Conservation (phyloP, 2,888 invertebrate species). For the Nemotelus nigrinus region DNA sequence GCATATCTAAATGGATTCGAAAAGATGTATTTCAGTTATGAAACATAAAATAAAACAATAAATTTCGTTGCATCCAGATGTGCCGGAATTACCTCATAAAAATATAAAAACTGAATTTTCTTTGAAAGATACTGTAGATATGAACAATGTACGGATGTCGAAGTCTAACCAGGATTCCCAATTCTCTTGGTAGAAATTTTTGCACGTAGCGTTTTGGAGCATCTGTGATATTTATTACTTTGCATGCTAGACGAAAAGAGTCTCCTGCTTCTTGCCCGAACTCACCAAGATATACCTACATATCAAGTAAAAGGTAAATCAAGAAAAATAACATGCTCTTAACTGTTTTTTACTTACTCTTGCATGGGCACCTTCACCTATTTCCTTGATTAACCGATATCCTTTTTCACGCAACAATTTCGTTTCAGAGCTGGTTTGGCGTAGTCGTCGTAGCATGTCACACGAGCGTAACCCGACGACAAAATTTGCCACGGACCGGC, state of each 20-base stretch:
- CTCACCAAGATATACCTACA: conserved; percentile 27
- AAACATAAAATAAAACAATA: neutral
- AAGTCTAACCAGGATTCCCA: conserved; percentile 77
- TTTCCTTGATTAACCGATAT: conserved; percentile 12
- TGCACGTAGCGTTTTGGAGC: conserved; percentile 81
- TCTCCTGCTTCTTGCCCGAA: neutral
- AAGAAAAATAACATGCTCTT: conserved; percentile 49
- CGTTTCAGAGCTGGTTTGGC: conserved; percentile 2
- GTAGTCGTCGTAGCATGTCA: conserved; percentile 3
- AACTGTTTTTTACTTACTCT: conserved; percentile 59
- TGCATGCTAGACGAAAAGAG: conserved; percentile 70
- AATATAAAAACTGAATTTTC: conserved; percentile 77
- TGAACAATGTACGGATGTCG: conserved; percentile 83
- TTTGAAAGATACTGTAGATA: conserved; percentile 78
- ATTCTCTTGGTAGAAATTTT: conserved; percentile 84
- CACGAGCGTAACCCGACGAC: neutral
- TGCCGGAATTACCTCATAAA: conserved; percentile 69
- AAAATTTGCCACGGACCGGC: too few relatives aligned
- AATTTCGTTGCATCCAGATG: neutral
- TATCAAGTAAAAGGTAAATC: neutral
- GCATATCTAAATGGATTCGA: conserved; percentile 65
- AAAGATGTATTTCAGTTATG: neutral
- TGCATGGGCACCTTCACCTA: conserved; percentile 82
- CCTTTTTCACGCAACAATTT: conserved; percentile 19
- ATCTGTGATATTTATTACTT: conserved; percentile 76